Conservation (phyloP, 2,888 invertebrate species). For the Dione juno region DNA sequence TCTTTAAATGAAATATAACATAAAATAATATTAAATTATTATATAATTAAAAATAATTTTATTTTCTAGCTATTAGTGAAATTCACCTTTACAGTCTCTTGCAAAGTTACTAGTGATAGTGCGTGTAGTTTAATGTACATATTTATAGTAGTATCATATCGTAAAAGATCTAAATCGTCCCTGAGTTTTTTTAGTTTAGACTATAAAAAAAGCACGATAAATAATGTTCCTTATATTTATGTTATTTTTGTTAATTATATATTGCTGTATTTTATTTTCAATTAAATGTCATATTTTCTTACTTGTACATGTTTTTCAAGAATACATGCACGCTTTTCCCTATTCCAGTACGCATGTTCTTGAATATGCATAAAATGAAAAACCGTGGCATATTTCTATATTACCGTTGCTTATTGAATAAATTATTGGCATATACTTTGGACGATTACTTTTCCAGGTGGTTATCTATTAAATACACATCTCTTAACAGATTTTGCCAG, state of each 20-base stretch:
- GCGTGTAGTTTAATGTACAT: conserved; percentile 1
- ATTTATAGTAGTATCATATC: conserved; percentile 13
- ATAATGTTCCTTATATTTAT: neutral
- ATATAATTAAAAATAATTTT: neutral
- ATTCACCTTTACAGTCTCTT: conserved; percentile 27
- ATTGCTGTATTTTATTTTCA: too few relatives aligned
- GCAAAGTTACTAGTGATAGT: conserved; percentile 45
- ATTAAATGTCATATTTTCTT: too few relatives aligned
- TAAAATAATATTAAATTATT: neutral
- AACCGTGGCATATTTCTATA: too few relatives aligned
- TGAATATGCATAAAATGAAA: too few relatives aligned
- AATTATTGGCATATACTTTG: too few relatives aligned
- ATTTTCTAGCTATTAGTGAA: neutral
- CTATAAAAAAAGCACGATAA: neutral
- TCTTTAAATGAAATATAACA: conserved; percentile 40
- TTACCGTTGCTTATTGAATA: too few relatives aligned
- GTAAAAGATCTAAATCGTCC: neutral
- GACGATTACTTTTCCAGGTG: too few relatives aligned
- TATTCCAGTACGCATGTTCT: too few relatives aligned
- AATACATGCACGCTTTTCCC: too few relatives aligned
- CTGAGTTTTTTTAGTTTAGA: conserved; percentile 4
- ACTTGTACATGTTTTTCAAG: too few relatives aligned
- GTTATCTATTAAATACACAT: too few relatives aligned
- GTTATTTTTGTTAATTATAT: neutral
- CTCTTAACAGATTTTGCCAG: too few relatives aligned